Percentiles rank a stretch among this genome's conserved stretches.
Evolutionary conservation across 2,888 invertebrate species (phyloP).

Genomic region (Fragum whitleyi): DNA sequence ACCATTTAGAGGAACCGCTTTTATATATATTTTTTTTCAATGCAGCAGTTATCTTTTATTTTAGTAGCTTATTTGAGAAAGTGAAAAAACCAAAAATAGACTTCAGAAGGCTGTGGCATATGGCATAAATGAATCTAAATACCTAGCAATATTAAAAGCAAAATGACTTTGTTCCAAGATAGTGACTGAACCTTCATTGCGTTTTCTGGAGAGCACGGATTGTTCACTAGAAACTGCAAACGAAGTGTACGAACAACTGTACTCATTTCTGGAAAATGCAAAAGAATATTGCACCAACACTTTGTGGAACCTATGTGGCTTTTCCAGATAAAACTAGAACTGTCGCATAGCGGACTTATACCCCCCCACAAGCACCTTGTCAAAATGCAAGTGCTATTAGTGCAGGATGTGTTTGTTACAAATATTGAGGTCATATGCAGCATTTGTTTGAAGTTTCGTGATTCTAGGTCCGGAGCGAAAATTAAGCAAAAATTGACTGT

Average conservation of each 20-base stretch:
- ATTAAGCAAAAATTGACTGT: no score
- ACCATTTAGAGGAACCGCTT: constrained; percentile 32
- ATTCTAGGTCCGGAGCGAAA: no score
- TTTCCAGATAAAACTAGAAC: constrained; percentile 37
- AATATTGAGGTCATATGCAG: no score
- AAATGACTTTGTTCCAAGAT: constrained; percentile 48
- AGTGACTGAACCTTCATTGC: constrained; percentile 51
- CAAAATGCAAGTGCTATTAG: no score
- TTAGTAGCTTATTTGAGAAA: constrained; percentile 26
- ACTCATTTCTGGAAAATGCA: constrained; percentile 19
- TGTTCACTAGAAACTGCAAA: constrained; percentile 45
- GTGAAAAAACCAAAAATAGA: constrained; percentile 18
- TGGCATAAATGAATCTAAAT: constrained; percentile 31
- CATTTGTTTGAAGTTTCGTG: no score
- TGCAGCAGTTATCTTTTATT: constrained; percentile 30
- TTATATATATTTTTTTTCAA: constrained; percentile 48
- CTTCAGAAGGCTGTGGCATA: constrained; percentile 48
- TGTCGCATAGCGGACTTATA: no score
- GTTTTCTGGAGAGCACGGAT: constrained; percentile 42
- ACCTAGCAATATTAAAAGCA: constrained; percentile 35
- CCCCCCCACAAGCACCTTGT: no score
- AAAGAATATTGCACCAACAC: constrained; percentile 23
- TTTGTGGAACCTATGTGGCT: constrained; percentile 23
- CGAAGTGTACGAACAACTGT: constrained; percentile 35
- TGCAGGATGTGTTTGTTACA: no score